phyloP scores from a whole-genome alignment of 2,113 vertebrate species.

The Eptatretus burgeri region DNA sequence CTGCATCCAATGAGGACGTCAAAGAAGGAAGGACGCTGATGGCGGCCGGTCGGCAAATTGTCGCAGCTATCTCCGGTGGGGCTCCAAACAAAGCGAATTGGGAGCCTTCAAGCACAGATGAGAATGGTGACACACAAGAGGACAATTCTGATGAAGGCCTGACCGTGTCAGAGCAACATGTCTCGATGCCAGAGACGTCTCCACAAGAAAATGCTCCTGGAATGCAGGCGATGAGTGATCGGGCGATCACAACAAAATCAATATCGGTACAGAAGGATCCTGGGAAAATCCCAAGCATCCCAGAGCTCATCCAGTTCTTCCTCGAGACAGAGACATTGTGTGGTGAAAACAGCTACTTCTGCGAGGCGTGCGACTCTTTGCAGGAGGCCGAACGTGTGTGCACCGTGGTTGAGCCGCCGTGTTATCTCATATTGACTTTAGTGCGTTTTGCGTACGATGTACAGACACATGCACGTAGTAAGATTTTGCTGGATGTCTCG shows the following conservation, averaged over 20 bases:
- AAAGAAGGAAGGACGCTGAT: too few relatives aligned
- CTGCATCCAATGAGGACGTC: background rate
- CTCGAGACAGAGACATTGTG: slow-evolving; percentile 76
- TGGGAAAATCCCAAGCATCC: slow-evolving; percentile 17
- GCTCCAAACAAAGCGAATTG: background rate
- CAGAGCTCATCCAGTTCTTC: slow-evolving; percentile 74
- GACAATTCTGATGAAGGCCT: background rate
- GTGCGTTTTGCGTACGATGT: slow-evolving; percentile 81
- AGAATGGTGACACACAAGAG: background rate
- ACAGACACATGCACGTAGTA: slow-evolving; percentile 61
- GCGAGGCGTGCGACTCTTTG: slow-evolving; percentile 64
- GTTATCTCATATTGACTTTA: slow-evolving; percentile 89
- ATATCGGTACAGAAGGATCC: background rate
- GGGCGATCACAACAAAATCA: background rate
- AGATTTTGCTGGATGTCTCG: slow-evolving; percentile 71
- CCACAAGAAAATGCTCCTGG: background rate
- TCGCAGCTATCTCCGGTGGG: background rate
- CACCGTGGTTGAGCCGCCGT: slow-evolving; percentile 52
- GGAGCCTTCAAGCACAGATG: too few relatives aligned
- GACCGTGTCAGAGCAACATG: background rate
- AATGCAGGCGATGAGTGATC: background rate
- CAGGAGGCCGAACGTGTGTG: slow-evolving; percentile 73
- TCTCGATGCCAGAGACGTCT: background rate
- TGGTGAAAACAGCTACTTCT: slow-evolving; percentile 82
- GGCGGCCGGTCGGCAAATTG: background rate